Base-by-base conservation (phyloP, 2,888 invertebrate genomes). In the Brachyopa scutellaris region DNA sequence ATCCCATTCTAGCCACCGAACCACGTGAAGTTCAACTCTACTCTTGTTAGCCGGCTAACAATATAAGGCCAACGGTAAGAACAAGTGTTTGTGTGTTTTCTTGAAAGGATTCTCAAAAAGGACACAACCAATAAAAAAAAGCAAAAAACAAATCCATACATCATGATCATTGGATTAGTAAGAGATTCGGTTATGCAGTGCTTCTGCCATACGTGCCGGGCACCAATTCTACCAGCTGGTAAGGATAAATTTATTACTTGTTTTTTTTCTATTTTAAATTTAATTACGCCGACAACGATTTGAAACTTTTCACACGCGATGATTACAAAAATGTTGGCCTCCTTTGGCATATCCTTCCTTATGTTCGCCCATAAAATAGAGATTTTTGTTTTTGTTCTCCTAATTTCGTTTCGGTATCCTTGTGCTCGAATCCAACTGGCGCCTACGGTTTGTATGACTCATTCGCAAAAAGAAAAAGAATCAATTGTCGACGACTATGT, bases 151-250 rank as follows among this genome's bases (percentile, higher is more conserved):
- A 69, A 67, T 53, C 59, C 64, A 59, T 64, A 23, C 87, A 88
- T 84, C 85, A 97, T 97, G 97, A 92, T 97, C 93, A 96, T 97
- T 93, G 95, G 95, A 91, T 94, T 97, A 89, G 96, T 97, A 90
- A 95, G 96, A 91, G 96, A 97, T 91, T 97, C 96, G 91, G 96
- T 97, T 91, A 93, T 96, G 94, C 95, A 96, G 93, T 97, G 97
- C 93, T 96, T 97, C 93, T 97, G 97, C 93, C 96, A 96, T 92
- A 95, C 96, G 91, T 97, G 96, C 94, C 95, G 96, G 90, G 95
- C 95, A 88, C 96, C 96, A 86, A 92, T 93, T 87, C 85, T 95
- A 89, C 94, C 95, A 89, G 93, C 94, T 92, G 94, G 95, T 95
- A 93, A 93, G 93, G 90, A 62, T 33, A 38, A 53, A 15, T 45